Evolutionary conservation across 2,888 invertebrate genomes (phyloP).

Genomic region (Cremastobaeus sp.): DNA sequence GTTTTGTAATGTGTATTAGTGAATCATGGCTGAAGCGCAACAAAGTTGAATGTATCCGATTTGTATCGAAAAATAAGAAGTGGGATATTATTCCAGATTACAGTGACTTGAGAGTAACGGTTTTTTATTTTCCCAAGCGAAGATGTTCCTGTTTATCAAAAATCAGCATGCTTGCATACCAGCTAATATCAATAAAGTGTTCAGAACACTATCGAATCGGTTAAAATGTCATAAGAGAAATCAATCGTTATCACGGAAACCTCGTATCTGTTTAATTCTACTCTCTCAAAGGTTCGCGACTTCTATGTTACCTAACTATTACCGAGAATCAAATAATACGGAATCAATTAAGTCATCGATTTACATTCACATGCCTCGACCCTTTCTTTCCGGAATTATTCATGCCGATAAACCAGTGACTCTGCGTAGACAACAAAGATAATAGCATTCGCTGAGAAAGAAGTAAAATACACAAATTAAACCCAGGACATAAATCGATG

Average conservation of each 20-base stretch:
- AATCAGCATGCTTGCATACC: neutral
- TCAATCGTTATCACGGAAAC: slow-evolving; percentile 43
- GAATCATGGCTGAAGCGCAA: too few species aligned
- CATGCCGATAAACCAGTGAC: slow-evolving; percentile 42
- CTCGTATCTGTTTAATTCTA: slow-evolving; percentile 44
- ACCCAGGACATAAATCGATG: slow-evolving; percentile 41
- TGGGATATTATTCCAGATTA: too few species aligned
- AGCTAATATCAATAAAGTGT: slow-evolving; percentile 32
- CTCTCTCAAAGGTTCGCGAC: slow-evolving; percentile 35
- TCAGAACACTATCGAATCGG: slow-evolving; percentile 27
- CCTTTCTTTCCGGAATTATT: slow-evolving; percentile 53
- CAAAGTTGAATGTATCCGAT: too few species aligned
- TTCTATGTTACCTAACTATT: slow-evolving; percentile 45
- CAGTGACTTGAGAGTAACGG: too few species aligned
- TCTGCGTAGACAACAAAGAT: slow-evolving; percentile 23
- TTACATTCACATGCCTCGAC: slow-evolving; percentile 51
- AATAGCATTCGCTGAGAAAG: slow-evolving; percentile 37
- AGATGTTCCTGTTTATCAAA: slow-evolving; percentile 17
- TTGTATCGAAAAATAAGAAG: too few species aligned
- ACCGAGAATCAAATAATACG: slow-evolving; percentile 52
- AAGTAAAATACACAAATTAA: slow-evolving; percentile 49
- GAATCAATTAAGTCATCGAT: slow-evolving; percentile 60
- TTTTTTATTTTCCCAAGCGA: neutral
- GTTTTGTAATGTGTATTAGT: too few species aligned
- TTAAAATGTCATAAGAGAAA: slow-evolving; percentile 34